A percentile compares a stretch with the other conserved stretches of the same genome.
phyloP scores from a whole-genome alignment of 2,113 vertebrate species.

The Periophthalmodon schlosseri region DNA sequence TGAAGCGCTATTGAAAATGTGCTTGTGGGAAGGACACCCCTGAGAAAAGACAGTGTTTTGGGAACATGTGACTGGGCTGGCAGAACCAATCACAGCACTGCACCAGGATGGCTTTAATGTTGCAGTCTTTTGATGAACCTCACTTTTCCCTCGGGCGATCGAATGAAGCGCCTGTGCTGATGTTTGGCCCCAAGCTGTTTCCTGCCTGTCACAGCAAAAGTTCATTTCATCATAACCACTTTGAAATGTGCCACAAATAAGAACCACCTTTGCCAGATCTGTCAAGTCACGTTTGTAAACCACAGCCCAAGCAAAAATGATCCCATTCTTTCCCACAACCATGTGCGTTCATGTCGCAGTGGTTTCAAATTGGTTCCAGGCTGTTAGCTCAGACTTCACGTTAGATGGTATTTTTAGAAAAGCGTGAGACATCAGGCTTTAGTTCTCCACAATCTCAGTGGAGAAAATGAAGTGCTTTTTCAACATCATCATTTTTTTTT shows the following conservation, averaged over 20 bases:
- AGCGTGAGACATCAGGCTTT: neutral
- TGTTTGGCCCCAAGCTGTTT: constrained; percentile 7
- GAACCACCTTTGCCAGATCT: neutral
- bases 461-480: neutral
- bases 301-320: neutral
- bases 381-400: neutral
- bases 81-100: neutral
- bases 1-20: constrained; percentile 4
- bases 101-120: neutral
- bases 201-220: constrained; percentile 1
- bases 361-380: constrained; percentile 19
- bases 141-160: neutral
- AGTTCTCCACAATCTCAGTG: neutral
- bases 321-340: neutral
- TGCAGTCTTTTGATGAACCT: neutral
- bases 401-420: constrained; percentile 3
- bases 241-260: neutral
- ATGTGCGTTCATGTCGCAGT: neutral
- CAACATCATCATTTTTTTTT: neutral
- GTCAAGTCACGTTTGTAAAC: neutral
- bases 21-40: neutral
- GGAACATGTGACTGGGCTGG: neutral
- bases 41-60: neutral
- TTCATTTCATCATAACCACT: constrained; percentile 13
- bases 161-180: neutral